Evolutionary conservation across 1,140 invertebrate genomes (phyloP).

Genomic region (Papilio polyxenes): DNA sequence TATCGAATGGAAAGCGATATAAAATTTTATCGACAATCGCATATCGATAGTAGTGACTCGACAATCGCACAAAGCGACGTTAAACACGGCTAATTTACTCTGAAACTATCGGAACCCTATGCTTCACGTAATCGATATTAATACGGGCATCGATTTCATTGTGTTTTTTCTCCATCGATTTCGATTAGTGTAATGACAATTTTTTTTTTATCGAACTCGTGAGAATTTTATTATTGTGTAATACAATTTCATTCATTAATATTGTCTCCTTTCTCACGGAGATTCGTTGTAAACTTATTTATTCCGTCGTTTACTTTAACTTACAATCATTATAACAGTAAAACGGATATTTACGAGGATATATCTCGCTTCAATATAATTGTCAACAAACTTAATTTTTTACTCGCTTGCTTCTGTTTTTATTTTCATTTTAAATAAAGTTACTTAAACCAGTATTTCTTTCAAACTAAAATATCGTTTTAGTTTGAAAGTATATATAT

Average conservation of each 20-base stretch:
- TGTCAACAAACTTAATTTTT: too few species aligned
- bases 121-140: constrained; percentile 40
- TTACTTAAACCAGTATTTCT: too few species aligned
- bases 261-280: background rate
- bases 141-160: constrained; percentile 39
- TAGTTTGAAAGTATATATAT: too few species aligned
- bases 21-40: constrained; percentile 34
- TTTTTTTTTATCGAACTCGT: constrained; percentile 15
- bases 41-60: constrained; percentile 34
- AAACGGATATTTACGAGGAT: background rate
- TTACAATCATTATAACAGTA: constrained; percentile 4
- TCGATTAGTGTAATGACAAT: constrained; percentile 24
- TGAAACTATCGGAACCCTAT: constrained; percentile 41
- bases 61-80: constrained; percentile 45
- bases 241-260: background rate
- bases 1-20: constrained; percentile 41
- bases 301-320: background rate
- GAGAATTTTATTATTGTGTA: constrained; percentile 23
- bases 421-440: too few species aligned
- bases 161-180: constrained; percentile 12
- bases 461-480: too few species aligned
- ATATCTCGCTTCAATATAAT: background rate
- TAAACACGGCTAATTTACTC: constrained; percentile 50
- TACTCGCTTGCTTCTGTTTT: too few species aligned
- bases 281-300: background rate